Conservation (phyloP, 2,113 vertebrate genomes). For the Trematomus loennbergii region DNA sequence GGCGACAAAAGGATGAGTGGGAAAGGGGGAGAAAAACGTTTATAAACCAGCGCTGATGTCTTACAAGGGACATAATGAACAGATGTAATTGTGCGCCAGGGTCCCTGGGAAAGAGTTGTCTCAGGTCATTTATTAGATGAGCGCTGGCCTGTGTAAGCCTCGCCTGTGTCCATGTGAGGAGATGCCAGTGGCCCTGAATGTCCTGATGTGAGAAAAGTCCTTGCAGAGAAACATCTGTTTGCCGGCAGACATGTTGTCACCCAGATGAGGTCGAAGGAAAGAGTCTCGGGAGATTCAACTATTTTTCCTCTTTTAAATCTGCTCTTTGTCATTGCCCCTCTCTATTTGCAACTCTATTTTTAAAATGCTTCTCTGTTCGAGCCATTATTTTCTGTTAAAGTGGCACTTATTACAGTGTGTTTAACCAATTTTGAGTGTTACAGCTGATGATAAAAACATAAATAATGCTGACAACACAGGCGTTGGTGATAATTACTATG, state of each 20-base stretch:
- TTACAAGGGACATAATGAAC: constrained; percentile 36
- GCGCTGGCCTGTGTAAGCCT: constrained; percentile 35
- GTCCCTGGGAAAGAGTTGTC: constrained; percentile 48
- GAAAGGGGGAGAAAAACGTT: constrained; percentile 15
- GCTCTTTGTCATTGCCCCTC: constrained; percentile 3
- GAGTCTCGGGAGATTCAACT: constrained; percentile 60
- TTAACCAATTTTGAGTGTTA: constrained; percentile 45
- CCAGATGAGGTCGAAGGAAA: constrained; percentile 61
- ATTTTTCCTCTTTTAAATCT: neutral
- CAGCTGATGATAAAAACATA: constrained; percentile 29
- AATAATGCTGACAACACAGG: constrained; percentile 35
- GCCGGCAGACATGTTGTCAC: constrained; percentile 62
- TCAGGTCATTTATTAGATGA: constrained; percentile 57
- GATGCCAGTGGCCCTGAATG: constrained; percentile 54
- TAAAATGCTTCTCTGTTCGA: neutral
- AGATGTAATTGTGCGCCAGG: constrained; percentile 48
- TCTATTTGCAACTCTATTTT: neutral
- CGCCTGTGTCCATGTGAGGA: constrained; percentile 39
- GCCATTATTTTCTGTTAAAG: constrained; percentile 5
- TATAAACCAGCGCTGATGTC: constrained; percentile 12
- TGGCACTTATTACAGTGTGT: constrained; percentile 4
- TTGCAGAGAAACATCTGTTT: constrained; percentile 74
- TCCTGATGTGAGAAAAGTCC: constrained; percentile 65
- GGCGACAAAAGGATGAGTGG: constrained; percentile 25
- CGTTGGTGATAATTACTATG: constrained; percentile 53